A percentile compares a stretch with the other conserved stretches of the same genome.
Evolutionary conservation across 1,140 invertebrate species (phyloP).

Genomic region (Cryptotermes secundus): DNA sequence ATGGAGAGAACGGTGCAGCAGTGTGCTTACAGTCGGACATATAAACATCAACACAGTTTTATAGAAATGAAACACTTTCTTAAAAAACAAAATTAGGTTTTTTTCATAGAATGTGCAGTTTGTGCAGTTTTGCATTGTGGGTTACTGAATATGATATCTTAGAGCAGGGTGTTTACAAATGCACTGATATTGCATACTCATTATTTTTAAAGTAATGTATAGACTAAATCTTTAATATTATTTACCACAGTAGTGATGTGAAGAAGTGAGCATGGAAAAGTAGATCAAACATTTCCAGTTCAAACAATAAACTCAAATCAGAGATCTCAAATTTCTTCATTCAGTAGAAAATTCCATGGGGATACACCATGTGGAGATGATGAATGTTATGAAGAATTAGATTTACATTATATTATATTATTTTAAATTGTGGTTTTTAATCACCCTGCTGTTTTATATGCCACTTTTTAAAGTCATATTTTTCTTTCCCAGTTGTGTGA

Average conservation of each 20-base stretch:
- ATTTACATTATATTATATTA: too few species aligned
- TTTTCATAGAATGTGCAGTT: neutral
- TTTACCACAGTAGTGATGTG: too few species aligned
- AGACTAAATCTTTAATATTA: too few species aligned
- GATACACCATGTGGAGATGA: too few species aligned
- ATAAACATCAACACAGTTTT: conserved; percentile 30
- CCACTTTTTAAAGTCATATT: neutral
- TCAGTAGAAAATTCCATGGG: too few species aligned
- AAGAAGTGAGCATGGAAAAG: too few species aligned
- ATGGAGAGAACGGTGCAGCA: neutral
- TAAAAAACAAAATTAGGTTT: neutral
- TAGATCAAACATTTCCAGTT: too few species aligned
- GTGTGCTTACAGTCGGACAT: conserved; percentile 28
- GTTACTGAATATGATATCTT: neutral
- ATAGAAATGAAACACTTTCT: conserved; percentile 13
- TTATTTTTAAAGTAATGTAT: neutral
- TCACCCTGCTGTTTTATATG: neutral
- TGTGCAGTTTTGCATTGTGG: conserved; percentile 1
- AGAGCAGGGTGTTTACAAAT: neutral
- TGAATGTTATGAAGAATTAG: too few species aligned
- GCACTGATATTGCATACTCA: too few species aligned
- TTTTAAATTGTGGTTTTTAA: neutral
- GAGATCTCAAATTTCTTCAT: too few species aligned
- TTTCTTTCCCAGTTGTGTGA: neutral
- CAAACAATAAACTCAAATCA: too few species aligned